phyloP scores from a whole-genome alignment of 2,797 vertebrate genomes.

The Chromobotia macracanthus region DNA sequence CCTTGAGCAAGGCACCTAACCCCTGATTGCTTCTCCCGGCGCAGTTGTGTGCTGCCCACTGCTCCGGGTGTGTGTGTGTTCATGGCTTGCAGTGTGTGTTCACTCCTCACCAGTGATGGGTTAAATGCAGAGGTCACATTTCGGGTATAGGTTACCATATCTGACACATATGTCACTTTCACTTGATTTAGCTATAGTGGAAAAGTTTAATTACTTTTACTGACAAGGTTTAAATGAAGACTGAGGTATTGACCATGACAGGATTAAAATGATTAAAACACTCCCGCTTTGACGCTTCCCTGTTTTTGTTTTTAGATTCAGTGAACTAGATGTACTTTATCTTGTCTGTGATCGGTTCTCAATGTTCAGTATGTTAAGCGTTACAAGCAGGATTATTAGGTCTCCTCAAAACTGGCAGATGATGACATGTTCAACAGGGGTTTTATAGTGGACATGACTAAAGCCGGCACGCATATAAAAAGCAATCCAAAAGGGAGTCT shows the following conservation, averaged over 20 bases:
- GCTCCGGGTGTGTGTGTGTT: too few species aligned
- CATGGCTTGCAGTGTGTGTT: too few species aligned
- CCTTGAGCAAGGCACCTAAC: too few species aligned
- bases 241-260: slow-evolving; percentile 52
- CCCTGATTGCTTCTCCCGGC: too few species aligned
- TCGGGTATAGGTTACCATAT: too few species aligned
- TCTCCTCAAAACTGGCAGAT: slow-evolving; percentile 12
- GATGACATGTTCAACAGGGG: slow-evolving; percentile 18
- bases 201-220: slow-evolving; percentile 54
- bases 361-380: slow-evolving; percentile 29
- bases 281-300: neutral
- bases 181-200: slow-evolving; percentile 46
- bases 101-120: too few species aligned
- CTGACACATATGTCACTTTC: too few species aligned
- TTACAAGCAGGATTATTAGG: slow-evolving; percentile 15
- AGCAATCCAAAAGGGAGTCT: slow-evolving; percentile 1
- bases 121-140: too few species aligned
- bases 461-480: neutral
- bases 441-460: slow-evolving; percentile 34
- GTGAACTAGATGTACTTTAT: slow-evolving; percentile 1
- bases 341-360: slow-evolving; percentile 25
- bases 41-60: too few species aligned
- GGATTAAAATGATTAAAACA: slow-evolving; percentile 48
- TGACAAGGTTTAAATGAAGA: slow-evolving; percentile 43
- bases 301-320: slow-evolving; percentile 1